Evolutionary conservation across 1,140 invertebrate species (phyloP), one percentile per base, ranked within the genome.

Genomic region (Anastatus disparis): DNA sequence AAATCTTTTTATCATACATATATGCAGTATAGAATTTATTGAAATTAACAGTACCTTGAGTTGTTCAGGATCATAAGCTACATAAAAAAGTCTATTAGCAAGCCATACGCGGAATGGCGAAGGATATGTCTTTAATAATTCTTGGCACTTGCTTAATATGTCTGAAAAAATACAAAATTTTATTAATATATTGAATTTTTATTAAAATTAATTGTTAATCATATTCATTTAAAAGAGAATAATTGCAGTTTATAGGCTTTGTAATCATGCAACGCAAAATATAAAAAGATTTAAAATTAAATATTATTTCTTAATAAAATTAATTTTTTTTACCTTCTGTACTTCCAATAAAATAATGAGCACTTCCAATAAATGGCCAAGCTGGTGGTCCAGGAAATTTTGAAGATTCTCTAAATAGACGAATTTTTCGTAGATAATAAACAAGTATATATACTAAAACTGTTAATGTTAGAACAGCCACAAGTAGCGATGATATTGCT

Each of bases 311-410:
- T 26, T 26, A 52, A 17, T 26, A 52, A 26, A 27, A 9, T 3
- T 26, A 9, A 17, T 24, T 2, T 52, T 53, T 53, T 82, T 77
- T 78, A 89, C 88, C 86, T 74, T 84, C 77, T 3, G 85, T 82
- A 63, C 82, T 81, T 29, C 87, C 87, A 3, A 87, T 74, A 67
- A 89, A 87, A 24, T 85, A 75, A 66, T 86, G 81, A 26, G 86
- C 87, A 69, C 89, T 89, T 26, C 90, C 90, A 17, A 92, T 76
- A 3, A 91, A 53, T 0, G 90, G 90, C 0, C 89, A 64, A 0
- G 85, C 76, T 2, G 83, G 81, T 0, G 89, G 90, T 24, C 87
- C 87, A 0, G 87, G 86, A 46, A 88, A 76, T 71, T 77, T 75
- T 8, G 78, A 76, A 15, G 82, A 82, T 55, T 80, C 75, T 22